Evolutionary conservation across 2,888 invertebrate genomes (phyloP).

Genomic region (Chymomyza procnemis): DNA sequence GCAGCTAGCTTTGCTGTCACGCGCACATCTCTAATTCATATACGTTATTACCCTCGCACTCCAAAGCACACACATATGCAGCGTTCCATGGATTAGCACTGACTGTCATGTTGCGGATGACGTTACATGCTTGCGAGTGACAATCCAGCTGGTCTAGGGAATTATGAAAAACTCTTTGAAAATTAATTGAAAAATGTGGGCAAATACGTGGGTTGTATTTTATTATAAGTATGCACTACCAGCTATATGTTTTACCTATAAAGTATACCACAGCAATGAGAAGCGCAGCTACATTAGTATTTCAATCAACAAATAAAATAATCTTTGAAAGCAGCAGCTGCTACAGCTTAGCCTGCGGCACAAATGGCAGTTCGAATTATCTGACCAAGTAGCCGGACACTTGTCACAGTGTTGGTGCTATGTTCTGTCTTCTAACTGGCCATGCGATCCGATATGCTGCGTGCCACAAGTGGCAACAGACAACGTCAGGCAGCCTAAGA

Average conservation of each 20-base stretch:
- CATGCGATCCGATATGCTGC: constrained; percentile 39
- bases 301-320: not conserved
- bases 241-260: not conserved
- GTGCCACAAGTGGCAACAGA: constrained; percentile 26
- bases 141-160: constrained; percentile 19
- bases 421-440: constrained; percentile 17
- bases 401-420: constrained; percentile 46
- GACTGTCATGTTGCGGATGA: constrained; percentile 72
- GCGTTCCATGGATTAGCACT: constrained; percentile 59
- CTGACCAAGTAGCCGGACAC: constrained; percentile 51
- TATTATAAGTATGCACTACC: too few relatives aligned
- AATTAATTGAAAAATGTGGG: constrained; percentile 64
- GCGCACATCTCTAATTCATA: not conserved
- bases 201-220: constrained; percentile 4
- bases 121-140: constrained; percentile 72
- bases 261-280: not conserved
- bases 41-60: not conserved
- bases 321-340: constrained; percentile 14
- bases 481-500: constrained; percentile 39
- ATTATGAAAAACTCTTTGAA: constrained; percentile 37
- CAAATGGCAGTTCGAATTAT: constrained; percentile 65
- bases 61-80: too few relatives aligned
- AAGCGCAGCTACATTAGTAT: too few relatives aligned
- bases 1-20: not conserved
- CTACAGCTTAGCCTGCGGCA: constrained; percentile 37